Evolutionary conservation across 2,797 vertebrate species (phyloP), one percentile per base, ranked within the genome.

Genomic region (Acrossocheilus wenchowensis): DNA sequence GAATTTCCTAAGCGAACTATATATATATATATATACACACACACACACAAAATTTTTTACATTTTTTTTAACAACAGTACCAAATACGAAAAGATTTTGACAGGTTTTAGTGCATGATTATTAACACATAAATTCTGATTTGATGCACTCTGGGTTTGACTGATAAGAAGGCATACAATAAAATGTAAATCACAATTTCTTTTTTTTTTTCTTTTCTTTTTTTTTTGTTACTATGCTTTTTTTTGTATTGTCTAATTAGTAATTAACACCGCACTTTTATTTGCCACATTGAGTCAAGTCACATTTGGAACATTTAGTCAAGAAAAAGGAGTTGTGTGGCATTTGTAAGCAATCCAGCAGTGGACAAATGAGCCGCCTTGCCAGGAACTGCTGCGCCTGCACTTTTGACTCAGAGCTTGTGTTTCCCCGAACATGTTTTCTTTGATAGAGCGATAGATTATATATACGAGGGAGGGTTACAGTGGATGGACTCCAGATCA

Each of bases 371-470:
- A 64, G 74, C 73, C 64, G 9, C 23, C 82, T 83, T 80, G 87
- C 84, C 48, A 78, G 11, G 82, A 92, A 87, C 62, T 85, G 89
- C 91, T 89, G 89, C 91, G 62, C 68, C 85, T 3, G 84, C 71
- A 78, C 74, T 89, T 89, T 62, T 90, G 90, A 89, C 88, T 78
- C 91, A 89, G 89, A 87, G 86, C 83, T 80, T 87, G 90, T 92
- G 89, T 92, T 91, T 89, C 73, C 83, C 68, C 88, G 86, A 87
- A 92, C 91, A 86, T 85, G 89, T 89, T 93, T 93, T 88, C 77
- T 91, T 85, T 90, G 88, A 92, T 89, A 87, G 90, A 77, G 48
- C 9, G 87, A 94, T 93, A 74, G 91, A 94, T 93, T 93, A 91
- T 89, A 90, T 90, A 71, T 82, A 90, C 84, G 90, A 90, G 91